These are phyloP conservation scores for Mesoclemmys tuberculata DNA, from an alignment of 2,113 vertebrate species.

Conservation along the genomic window DNA sequence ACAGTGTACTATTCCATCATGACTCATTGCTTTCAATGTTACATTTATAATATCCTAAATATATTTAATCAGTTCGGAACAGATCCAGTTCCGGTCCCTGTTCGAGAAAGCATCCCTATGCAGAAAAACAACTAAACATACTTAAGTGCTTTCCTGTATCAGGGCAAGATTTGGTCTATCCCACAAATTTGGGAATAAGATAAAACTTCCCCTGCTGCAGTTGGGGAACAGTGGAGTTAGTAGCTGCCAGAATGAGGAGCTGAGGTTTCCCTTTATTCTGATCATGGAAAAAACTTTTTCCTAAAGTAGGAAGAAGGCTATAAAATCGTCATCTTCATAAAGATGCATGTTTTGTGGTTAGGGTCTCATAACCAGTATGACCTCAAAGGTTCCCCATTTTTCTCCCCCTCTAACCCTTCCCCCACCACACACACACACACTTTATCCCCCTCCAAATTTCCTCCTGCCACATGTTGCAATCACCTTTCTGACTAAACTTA, in stretches of 20 bases:
- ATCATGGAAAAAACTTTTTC: background rate
- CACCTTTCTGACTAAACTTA: background rate
- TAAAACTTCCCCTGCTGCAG: background rate
- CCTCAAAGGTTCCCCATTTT: background rate
- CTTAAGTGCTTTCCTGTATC: background rate
- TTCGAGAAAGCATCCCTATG: background rate
- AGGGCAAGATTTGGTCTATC: background rate
- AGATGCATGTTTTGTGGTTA: background rate
- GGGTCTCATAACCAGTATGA: background rate
- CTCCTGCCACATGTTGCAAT: background rate
- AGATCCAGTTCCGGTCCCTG: background rate
- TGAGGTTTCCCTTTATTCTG: background rate
- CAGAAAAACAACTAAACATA: background rate
- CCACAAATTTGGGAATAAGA: background rate
- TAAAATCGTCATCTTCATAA: background rate
- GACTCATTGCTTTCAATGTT: background rate
- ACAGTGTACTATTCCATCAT: background rate
- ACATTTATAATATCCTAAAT: too few species aligned
- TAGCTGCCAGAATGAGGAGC: background rate
- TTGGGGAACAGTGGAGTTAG: background rate
- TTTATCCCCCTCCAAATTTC: background rate
- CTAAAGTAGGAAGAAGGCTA: background rate
- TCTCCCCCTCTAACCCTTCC: background rate
- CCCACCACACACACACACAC: too few species aligned
- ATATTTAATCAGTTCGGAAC: background rate